phyloP scores from a whole-genome alignment of 2,888 invertebrate genomes.

The Thyatira batis region DNA sequence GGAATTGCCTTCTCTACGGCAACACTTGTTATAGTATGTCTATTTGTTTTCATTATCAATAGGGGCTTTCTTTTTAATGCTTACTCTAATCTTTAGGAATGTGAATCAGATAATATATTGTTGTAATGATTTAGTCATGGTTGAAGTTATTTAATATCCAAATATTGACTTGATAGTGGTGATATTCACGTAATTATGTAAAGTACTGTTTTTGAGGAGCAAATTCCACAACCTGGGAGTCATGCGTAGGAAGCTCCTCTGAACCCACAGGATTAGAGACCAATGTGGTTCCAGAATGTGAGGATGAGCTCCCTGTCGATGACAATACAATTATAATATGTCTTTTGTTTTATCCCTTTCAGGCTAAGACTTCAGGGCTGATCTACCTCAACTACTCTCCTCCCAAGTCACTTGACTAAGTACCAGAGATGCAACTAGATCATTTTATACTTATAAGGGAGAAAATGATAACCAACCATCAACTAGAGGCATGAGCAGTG shows the following conservation, averaged over 20 bases:
- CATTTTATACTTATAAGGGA: neutral
- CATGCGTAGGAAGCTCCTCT: too few relatives aligned
- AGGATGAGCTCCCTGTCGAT: too few relatives aligned
- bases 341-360: constrained; percentile 33
- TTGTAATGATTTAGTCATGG: too few relatives aligned
- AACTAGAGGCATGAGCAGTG: neutral
- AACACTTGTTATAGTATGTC: constrained; percentile 75
- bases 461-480: neutral
- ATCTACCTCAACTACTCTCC: constrained; percentile 84
- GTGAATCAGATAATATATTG: too few relatives aligned
- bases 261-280: too few relatives aligned
- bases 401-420: constrained; percentile 82
- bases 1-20: constrained; percentile 80
- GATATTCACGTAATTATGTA: too few relatives aligned
- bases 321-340: neutral
- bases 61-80: neutral
- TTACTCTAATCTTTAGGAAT: too few relatives aligned
- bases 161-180: too few relatives aligned
- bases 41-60: neutral
- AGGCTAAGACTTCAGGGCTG: constrained; percentile 84
- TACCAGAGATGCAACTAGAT: constrained; percentile 20
- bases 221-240: too few relatives aligned
- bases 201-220: too few relatives aligned
- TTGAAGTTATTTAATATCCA: too few relatives aligned
- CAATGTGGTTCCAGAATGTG: too few relatives aligned